A percentile compares a stretch with the other conserved stretches of the same genome.
These are phyloP conservation scores for Hydraecia micacea DNA, from an alignment of 2,888 invertebrate genomes.

Conservation along the genomic window DNA sequence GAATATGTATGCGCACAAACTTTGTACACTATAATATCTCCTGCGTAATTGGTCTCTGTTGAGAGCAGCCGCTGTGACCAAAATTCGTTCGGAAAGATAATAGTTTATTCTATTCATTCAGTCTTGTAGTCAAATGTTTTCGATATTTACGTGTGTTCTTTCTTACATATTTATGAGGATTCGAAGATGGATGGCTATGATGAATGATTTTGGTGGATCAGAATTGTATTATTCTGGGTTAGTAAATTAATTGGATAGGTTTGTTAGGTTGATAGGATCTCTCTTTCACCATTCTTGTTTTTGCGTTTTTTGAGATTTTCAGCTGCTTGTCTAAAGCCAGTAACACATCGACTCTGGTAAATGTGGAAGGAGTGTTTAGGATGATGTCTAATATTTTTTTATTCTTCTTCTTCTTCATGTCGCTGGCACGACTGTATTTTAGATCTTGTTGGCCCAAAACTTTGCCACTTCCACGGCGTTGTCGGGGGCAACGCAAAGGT, in stretches of 20 bases:
- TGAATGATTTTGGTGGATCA: conserved; percentile 25
- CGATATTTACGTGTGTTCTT: conserved; percentile 23
- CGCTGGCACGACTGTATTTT: neutral
- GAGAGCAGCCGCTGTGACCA: no score
- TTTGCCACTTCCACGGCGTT: neutral
- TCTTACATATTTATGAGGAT: conserved; percentile 41
- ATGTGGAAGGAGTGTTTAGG: neutral
- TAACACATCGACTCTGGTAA: neutral
- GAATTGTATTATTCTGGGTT: conserved; percentile 24
- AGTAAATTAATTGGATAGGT: conserved; percentile 24
- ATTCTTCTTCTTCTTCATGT: neutral
- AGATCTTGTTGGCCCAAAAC: neutral
- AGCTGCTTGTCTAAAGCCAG: neutral
- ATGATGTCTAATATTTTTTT: neutral
- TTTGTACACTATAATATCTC: no score
- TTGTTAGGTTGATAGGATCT: neutral
- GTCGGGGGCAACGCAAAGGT: neutral
- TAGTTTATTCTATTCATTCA: neutral
- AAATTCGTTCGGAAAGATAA: no score
- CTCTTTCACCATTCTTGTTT: neutral
- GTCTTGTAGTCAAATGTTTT: conserved; percentile 38
- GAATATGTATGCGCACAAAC: neutral
- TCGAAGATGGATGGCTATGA: conserved; percentile 37
- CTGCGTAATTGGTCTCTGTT: no score
- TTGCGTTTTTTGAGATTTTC: neutral